Percentiles rank a stretch among this genome's conserved stretches.
Evolutionary conservation across 2,888 invertebrate species (phyloP).

Genomic region (Pedicia rivosa): DNA sequence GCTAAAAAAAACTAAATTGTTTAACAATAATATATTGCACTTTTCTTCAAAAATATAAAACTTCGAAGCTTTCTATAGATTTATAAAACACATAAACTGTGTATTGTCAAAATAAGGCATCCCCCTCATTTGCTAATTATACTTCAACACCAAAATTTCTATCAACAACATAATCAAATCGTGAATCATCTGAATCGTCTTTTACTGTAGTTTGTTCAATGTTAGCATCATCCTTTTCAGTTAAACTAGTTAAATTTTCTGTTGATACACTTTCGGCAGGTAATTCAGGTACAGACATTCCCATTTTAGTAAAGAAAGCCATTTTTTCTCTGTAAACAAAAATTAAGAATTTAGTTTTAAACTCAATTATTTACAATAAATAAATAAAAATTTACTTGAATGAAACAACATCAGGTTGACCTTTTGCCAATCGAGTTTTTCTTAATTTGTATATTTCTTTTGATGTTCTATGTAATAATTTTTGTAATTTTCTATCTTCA

Average conservation of each 20-base stretch:
- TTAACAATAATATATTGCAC: too few relatives aligned
- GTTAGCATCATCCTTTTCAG: too few relatives aligned
- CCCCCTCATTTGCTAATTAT: slow-evolving; percentile 28
- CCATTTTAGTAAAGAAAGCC: slow-evolving; percentile 84
- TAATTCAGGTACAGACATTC: slow-evolving; percentile 56
- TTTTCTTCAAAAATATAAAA: too few relatives aligned
- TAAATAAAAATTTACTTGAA: slow-evolving; percentile 57
- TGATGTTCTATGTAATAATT: slow-evolving; percentile 72
- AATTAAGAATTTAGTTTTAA: slow-evolving; percentile 2
- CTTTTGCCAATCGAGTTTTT: slow-evolving; percentile 71
- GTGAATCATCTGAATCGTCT: too few relatives aligned
- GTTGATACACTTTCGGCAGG: slow-evolving; percentile 37
- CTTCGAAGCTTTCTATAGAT: too few relatives aligned
- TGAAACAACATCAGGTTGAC: slow-evolving; percentile 80
- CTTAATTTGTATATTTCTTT: slow-evolving; percentile 82
- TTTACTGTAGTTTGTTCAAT: too few relatives aligned
- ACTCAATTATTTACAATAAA: slow-evolving; percentile 1
- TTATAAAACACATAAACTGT: too few relatives aligned
- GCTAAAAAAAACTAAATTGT: too few relatives aligned
- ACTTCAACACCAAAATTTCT: slow-evolving; percentile 74
- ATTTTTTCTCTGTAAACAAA: slow-evolving; percentile 72
- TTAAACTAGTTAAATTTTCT: neutral
- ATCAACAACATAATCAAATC: slow-evolving; percentile 71
- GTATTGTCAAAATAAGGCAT: too few relatives aligned
- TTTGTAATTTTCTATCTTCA: slow-evolving; percentile 54